A percentile compares a stretch with the other conserved stretches of the same genome.
Evolutionary conservation across 1,140 invertebrate genomes (phyloP).

Genomic region (Drosophila subobscura): DNA sequence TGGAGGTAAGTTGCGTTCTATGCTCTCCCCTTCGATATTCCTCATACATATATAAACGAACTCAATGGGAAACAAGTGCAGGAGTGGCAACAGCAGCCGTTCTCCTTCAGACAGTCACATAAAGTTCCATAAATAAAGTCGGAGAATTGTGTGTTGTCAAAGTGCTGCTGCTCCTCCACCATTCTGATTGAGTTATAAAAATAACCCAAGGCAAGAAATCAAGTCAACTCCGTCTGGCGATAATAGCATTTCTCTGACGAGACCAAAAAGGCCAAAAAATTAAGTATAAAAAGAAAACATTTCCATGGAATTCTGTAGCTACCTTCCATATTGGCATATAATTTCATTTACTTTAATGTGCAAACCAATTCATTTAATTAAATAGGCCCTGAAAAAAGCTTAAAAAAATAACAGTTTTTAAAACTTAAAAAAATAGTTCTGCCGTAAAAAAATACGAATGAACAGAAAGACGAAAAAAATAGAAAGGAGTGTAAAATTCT

Average conservation of each 20-base stretch:
- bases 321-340: background rate
- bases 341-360: background rate
- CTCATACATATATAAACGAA: background rate
- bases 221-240: conserved; percentile 26
- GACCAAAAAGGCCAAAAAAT: too few relatives aligned
- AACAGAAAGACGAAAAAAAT: conserved; percentile 10
- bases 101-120: conserved; percentile 34
- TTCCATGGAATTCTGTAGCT: too few relatives aligned
- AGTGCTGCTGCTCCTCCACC: conserved; percentile 32
- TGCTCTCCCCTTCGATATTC: background rate
- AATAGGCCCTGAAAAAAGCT: too few relatives aligned
- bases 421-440: too few relatives aligned
- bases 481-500: conserved; percentile 21
- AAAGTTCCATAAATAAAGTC: conserved; percentile 55
- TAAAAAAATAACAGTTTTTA: too few relatives aligned
- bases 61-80: conserved; percentile 35
- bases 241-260: background rate
- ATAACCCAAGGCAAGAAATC: conserved; percentile 49
- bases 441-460: background rate
- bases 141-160: conserved; percentile 31
- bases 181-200: conserved; percentile 41
- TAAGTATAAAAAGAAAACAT: too few relatives aligned
- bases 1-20: conserved; percentile 88
- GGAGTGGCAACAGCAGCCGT: conserved; percentile 31
- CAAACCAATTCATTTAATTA: too few relatives aligned